Percentiles rank a stretch among this genome's conserved stretches.
Evolutionary conservation across 2,113 vertebrate species (phyloP).

Genomic region (Cryptotis parvus): DNA sequence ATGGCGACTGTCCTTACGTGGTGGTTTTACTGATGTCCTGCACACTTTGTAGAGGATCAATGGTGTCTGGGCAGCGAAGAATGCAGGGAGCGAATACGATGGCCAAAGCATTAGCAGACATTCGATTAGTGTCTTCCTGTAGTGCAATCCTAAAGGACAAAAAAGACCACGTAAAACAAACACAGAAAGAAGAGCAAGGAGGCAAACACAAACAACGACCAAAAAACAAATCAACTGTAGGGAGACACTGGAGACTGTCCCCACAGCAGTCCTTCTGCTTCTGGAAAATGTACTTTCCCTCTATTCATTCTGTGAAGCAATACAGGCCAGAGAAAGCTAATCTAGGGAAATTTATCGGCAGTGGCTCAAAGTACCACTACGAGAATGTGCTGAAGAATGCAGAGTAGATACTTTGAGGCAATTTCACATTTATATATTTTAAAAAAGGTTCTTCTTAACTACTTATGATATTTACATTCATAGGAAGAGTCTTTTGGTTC

Average conservation of each 20-base stretch:
- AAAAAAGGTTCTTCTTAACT: slow-evolving; percentile 43
- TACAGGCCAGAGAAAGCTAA: background rate
- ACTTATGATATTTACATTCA: slow-evolving; percentile 19
- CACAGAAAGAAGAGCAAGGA: background rate
- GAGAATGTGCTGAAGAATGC: background rate
- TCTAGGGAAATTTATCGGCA: background rate
- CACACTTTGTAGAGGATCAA: slow-evolving; percentile 95
- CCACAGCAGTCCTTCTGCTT: slow-evolving; percentile 1
- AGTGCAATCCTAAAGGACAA: slow-evolving; percentile 92
- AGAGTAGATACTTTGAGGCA: slow-evolving; percentile 22
- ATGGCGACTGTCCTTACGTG: slow-evolving; percentile 89
- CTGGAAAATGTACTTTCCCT: slow-evolving; percentile 39
- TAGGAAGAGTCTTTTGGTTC: background rate
- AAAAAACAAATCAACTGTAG: background rate
- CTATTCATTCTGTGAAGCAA: slow-evolving; percentile 16
- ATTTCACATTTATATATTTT: background rate
- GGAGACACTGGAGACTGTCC: background rate
- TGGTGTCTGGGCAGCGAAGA: slow-evolving; percentile 96
- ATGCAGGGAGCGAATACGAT: slow-evolving; percentile 99
- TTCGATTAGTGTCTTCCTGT: slow-evolving; percentile 98
- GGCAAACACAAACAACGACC: background rate
- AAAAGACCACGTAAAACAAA: slow-evolving; percentile 38
- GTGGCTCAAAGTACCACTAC: background rate
- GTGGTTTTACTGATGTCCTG: slow-evolving; percentile 99
- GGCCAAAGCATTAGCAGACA: slow-evolving; percentile 98